Evolutionary conservation across 1,140 invertebrate species (phyloP).

Genomic region (Drosophila serrata): DNA sequence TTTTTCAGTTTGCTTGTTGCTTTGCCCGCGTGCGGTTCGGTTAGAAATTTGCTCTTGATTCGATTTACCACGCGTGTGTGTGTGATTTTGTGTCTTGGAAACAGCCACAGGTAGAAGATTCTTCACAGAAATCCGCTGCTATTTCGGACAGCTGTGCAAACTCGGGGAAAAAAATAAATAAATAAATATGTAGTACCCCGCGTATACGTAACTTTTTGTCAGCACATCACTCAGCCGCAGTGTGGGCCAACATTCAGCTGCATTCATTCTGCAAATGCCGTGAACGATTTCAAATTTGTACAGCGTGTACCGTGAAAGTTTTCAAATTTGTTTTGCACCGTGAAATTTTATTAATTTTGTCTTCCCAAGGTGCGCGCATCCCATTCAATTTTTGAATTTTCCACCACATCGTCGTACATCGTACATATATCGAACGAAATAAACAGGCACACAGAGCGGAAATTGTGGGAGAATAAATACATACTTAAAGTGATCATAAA

Average conservation of each 20-base stretch:
- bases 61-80: not conserved
- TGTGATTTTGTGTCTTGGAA: slow-evolving; percentile 9
- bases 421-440: slow-evolving; percentile 9
- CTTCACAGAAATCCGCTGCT: slow-evolving; percentile 56
- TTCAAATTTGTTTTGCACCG: slow-evolving; percentile 19
- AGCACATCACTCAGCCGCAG: slow-evolving; percentile 29
- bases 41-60: slow-evolving; percentile 17
- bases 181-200: slow-evolving; percentile 40
- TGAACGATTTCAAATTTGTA: slow-evolving; percentile 39
- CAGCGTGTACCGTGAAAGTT: slow-evolving; percentile 22
- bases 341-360: slow-evolving; percentile 39
- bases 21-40: slow-evolving; percentile 77
- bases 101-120: slow-evolving; percentile 71
- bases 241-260: slow-evolving; percentile 14
- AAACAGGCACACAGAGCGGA: slow-evolving; percentile 10
- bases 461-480: not conserved
- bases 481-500: slow-evolving; percentile 1
- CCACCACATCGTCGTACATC: not conserved
- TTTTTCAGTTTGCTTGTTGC: slow-evolving; percentile 85
- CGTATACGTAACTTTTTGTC: slow-evolving; percentile 67
- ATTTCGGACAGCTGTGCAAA: slow-evolving; percentile 72
- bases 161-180: slow-evolving; percentile 40
- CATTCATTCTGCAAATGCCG: slow-evolving; percentile 31
- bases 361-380: slow-evolving; percentile 55
- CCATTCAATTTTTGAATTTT: slow-evolving; percentile 15